Percentiles rank a stretch among this genome's conserved stretches.
Evolutionary conservation across 1,140 invertebrate genomes (phyloP).

Genomic region (Polypedilum pembai): DNA sequence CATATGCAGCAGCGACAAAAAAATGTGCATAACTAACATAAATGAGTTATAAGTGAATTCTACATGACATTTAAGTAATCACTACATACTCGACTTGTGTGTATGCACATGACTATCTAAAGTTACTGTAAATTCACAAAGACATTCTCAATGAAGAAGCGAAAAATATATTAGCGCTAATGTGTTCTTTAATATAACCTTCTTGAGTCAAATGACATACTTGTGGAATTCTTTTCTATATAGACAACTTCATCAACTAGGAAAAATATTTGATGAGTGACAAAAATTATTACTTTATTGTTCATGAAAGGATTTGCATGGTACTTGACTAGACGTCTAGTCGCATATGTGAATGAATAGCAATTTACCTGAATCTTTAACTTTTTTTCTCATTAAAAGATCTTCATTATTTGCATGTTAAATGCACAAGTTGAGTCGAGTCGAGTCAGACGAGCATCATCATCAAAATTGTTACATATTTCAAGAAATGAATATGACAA

Average conservation of each 20-base stretch:
- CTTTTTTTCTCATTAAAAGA: no score
- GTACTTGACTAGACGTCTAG: background rate
- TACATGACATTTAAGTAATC: no score
- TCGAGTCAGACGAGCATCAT: no score
- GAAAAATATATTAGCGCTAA: background rate
- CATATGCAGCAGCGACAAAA: no score
- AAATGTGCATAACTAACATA: no score
- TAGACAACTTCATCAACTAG: background rate
- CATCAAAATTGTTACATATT: slow-evolving; percentile 1
- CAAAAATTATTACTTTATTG: background rate
- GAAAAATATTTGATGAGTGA: background rate
- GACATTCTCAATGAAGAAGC: background rate
- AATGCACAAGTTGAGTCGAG: no score
- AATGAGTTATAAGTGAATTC: no score
- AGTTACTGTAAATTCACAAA: slow-evolving; percentile 11
- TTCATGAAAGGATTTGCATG: background rate
- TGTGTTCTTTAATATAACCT: background rate
- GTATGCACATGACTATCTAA: background rate
- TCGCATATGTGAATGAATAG: background rate
- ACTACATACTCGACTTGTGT: no score
- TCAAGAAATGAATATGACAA: background rate
- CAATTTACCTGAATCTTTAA: background rate
- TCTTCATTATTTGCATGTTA: no score
- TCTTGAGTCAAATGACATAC: slow-evolving; percentile 2
- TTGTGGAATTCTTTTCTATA: background rate